Percentiles rank a stretch among this genome's conserved stretches.
Conservation (phyloP, 2,113 vertebrate genomes). For the Heptranchias perlo region DNA sequence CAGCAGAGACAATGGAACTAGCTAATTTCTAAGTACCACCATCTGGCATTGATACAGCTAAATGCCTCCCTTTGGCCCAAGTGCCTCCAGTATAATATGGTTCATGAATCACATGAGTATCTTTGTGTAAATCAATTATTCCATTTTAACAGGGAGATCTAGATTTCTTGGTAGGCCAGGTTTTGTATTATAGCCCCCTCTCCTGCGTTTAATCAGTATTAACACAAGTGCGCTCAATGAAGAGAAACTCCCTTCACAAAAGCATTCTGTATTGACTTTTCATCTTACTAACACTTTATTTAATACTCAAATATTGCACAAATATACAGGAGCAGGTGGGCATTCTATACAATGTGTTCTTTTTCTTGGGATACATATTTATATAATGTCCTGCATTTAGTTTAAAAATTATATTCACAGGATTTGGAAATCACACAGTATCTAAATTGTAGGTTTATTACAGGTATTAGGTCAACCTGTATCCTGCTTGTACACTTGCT, state of each 20-base stretch:
- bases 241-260: not conserved
- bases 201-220: not conserved
- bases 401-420: no score
- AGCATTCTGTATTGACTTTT: not conserved
- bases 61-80: not conserved
- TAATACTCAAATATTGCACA: not conserved
- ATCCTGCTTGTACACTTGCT: no score
- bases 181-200: not conserved
- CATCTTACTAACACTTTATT: not conserved
- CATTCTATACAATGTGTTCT: no score
- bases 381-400: no score
- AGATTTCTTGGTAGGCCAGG: not conserved
- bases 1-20: not conserved
- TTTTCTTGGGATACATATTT: no score
- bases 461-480: no score
- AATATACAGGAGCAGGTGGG: not conserved
- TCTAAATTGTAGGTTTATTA: no score
- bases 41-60: not conserved
- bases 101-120: not conserved
- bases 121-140: no score
- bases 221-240: not conserved
- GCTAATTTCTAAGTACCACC: not conserved
- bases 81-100: not conserved
- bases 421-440: no score
- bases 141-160: not conserved